Evolutionary conservation across 2,113 vertebrate species (phyloP).

Genomic region (Chloebia gouldiae): DNA sequence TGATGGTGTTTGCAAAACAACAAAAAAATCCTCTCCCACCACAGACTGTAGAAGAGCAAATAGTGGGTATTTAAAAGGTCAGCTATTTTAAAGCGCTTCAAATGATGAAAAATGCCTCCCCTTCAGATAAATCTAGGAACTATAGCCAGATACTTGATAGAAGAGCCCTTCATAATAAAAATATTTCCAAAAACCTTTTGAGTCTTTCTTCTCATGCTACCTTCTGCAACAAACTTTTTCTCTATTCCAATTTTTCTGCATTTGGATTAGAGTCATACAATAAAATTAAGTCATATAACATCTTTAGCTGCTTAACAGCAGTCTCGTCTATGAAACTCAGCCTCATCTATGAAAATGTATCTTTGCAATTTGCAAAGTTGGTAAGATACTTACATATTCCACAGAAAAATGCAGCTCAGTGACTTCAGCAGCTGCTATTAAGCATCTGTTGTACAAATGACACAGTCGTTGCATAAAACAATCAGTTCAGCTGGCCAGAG

Average conservation of each 20-base stretch:
- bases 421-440: not conserved
- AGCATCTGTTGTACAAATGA: not conserved
- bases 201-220: not conserved
- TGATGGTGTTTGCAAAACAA: not conserved
- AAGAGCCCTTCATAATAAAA: not conserved
- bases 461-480: constrained; percentile 8
- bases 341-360: not conserved
- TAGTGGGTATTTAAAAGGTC: not conserved
- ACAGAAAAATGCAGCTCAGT: not conserved
- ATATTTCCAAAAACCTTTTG: not conserved
- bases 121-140: not conserved
- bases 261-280: not conserved
- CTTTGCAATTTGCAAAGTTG: not conserved
- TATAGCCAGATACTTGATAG: not conserved
- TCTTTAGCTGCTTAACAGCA: not conserved
- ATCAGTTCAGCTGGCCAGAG: not conserved
- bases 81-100: not conserved
- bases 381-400: not conserved
- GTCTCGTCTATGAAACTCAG: not conserved
- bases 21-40: not conserved
- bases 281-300: not conserved
- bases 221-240: not conserved
- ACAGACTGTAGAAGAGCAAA: not conserved
- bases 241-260: not conserved
- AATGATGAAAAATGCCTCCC: not conserved